phyloP scores from a whole-genome alignment of 2,888 invertebrate species.

The Sesia bembeciformis region DNA sequence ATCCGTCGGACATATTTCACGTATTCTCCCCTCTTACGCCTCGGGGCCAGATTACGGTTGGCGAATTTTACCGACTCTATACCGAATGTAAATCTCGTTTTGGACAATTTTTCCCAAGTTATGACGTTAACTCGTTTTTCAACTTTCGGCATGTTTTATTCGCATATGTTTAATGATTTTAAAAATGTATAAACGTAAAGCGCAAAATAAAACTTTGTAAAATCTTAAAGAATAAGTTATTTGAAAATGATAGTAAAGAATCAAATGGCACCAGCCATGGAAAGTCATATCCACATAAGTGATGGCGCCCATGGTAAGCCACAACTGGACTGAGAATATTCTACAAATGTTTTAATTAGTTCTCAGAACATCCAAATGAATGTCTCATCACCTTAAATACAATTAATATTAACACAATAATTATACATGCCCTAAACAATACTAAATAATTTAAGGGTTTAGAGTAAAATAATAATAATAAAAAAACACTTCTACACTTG shows the following conservation, averaged over 20 bases:
- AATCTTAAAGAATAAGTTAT: neutral
- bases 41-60: constrained; percentile 4
- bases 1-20: constrained; percentile 25
- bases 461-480: too few relatives aligned
- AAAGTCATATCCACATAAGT: too few relatives aligned
- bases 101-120: constrained; percentile 10
- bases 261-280: neutral
- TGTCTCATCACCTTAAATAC: too few relatives aligned
- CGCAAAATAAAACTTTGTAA: neutral
- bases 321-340: too few relatives aligned
- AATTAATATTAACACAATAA: too few relatives aligned
- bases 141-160: neutral
- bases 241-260: neutral
- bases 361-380: too few relatives aligned
- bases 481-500: too few relatives aligned
- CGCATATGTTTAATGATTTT: neutral
- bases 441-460: too few relatives aligned
- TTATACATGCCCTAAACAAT: too few relatives aligned
- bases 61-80: constrained; percentile 9
- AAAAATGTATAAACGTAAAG: neutral
- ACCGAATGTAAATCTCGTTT: constrained; percentile 12
- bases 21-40: constrained; percentile 10
- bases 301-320: too few relatives aligned
- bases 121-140: neutral
- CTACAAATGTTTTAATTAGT: too few relatives aligned